These are phyloP conservation scores for Eretmocerus hayati DNA, from an alignment of 2,888 invertebrate genomes.

Conservation along the genomic window DNA sequence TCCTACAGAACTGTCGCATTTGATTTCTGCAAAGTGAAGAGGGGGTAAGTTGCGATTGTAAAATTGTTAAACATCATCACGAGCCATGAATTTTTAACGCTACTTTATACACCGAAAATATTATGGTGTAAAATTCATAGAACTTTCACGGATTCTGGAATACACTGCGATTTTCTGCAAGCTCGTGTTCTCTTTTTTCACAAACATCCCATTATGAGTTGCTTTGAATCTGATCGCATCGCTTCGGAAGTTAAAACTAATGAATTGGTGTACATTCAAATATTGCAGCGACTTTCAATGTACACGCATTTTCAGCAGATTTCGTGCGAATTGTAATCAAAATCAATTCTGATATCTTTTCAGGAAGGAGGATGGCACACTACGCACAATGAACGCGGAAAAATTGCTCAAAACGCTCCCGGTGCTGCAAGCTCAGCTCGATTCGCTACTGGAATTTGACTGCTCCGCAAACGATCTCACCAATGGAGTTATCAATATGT, in stretches of 20 bases:
- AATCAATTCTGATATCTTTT: neutral
- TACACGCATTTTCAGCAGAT: neutral
- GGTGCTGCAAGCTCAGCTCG: conserved; percentile 89
- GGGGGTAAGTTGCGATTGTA: conserved; percentile 85
- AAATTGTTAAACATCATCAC: neutral
- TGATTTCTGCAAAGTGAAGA: conserved; percentile 99
- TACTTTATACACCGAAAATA: neutral
- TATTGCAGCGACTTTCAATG: too few species aligned
- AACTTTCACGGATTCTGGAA: too few species aligned
- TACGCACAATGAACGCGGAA: conserved; percentile 95
- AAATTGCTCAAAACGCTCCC: conserved; percentile 95
- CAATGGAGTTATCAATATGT: conserved; percentile 98
- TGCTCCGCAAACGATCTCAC: conserved; percentile 93
- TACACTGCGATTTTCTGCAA: too few species aligned
- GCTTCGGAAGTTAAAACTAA: too few species aligned
- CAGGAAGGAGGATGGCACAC: conserved; percentile 94
- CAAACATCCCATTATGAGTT: too few species aligned
- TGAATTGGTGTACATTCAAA: too few species aligned
- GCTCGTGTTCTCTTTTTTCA: too few species aligned
- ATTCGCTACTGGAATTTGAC: conserved; percentile 94
- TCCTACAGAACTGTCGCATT: conserved; percentile 98
- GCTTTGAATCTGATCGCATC: too few species aligned
- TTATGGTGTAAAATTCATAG: neutral
- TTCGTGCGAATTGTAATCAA: neutral
- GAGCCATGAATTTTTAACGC: neutral